Evolutionary conservation across 2,888 invertebrate species (phyloP), one percentile per base, ranked within the genome.

Genomic region (Drosophila aldrichi): DNA sequence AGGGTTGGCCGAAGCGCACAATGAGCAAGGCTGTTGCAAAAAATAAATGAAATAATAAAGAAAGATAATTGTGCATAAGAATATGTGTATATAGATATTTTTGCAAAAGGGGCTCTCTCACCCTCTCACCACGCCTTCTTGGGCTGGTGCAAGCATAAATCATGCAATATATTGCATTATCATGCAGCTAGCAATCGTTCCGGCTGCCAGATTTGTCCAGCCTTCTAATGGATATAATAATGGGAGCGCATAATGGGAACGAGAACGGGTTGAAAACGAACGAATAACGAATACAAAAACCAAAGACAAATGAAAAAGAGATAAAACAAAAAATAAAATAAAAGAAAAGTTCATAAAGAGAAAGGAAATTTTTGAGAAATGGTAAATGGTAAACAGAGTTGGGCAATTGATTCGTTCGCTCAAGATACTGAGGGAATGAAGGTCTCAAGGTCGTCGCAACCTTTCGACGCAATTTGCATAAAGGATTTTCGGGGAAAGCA

Each of bases 121-220:
- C 22, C 25, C 58, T 44, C 41, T 7, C 43, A 12, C 12, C n/a
- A 14, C 36, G 14, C 16, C 16, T 38, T 16, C 36, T 38, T 38
- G 36, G 36, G 32, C 14, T 67, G 58, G 59, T 71, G 55, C 66
- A 52, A 68, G 75, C 84, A 90, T 89, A 89, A 89, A 90, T 89
- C 89, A 90, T 89, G 89, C 82, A 82, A 79, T 89, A 89, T 89
- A 89, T 89, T 89, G 88, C 90, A 87, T 90, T 88, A 89, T 89
- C 89, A 90, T 86, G 46, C 71, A 66, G 66, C 52, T 32, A 44
- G 55, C 32, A 18, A 71, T 40, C 40, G 56, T 64, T 38, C 66
- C 43, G 46, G 43, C 60, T 68, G 67, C 73, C 65, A 70, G 85
- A 82, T 82, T 82, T 85, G 81, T 80, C 60, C 74, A 71, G 70